phyloP scores from a whole-genome alignment of 2,888 invertebrate species.

The Orchesellides sinensis region DNA sequence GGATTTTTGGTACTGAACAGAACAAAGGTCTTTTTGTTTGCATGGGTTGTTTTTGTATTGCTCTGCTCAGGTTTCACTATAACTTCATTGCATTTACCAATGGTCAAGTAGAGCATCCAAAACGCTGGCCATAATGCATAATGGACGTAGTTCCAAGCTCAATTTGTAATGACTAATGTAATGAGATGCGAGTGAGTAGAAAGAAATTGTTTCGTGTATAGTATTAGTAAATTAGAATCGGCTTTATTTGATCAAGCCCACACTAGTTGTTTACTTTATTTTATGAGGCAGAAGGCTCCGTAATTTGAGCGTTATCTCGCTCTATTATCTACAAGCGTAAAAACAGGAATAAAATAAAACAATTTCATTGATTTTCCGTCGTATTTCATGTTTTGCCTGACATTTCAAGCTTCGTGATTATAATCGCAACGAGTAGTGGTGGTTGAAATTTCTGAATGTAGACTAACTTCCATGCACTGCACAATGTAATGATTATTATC shows the following conservation, averaged over 20 bases:
- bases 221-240: conserved; percentile 6
- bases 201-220: not conserved
- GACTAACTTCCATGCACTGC: no score
- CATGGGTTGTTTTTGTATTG: not conserved
- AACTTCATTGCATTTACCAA: no score
- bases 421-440: not conserved
- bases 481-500: no score
- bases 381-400: conserved; percentile 27
- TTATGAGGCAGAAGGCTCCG: conserved; percentile 14
- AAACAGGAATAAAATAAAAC: conserved; percentile 1
- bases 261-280: conserved; percentile 46
- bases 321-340: not conserved
- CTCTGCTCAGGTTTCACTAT: conserved; percentile 8
- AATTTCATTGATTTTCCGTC: conserved; percentile 22
- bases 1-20: no score
- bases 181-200: not conserved
- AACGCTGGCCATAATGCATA: not conserved
- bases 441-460: no score
- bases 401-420: conserved; percentile 28
- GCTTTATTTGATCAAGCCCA: conserved; percentile 37
- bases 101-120: no score
- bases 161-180: not conserved
- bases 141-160: not conserved
- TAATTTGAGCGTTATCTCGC: conserved; percentile 29
- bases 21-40: conserved; percentile 32